Percentiles rank a stretch among this genome's conserved stretches.
These are phyloP conservation scores for Coelopa frigida DNA, from an alignment of 1,140 invertebrate genomes.

Conservation along the genomic window DNA sequence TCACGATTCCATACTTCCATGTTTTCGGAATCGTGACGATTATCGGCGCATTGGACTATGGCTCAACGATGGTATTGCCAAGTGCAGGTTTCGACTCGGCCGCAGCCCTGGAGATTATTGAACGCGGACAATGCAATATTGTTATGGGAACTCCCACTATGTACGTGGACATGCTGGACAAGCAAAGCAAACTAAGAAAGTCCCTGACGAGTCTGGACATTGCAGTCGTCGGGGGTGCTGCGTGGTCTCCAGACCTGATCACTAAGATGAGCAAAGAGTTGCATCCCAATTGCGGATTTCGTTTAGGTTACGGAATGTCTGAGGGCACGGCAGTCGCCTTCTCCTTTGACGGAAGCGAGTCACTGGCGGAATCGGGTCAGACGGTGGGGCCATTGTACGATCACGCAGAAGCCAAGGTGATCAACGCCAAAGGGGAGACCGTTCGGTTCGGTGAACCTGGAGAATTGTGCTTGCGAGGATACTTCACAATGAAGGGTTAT, in stretches of 20 bases:
- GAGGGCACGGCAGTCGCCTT: constrained; percentile 71
- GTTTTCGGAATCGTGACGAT: constrained; percentile 73
- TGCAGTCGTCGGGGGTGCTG: constrained; percentile 65
- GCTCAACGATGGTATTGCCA: constrained; percentile 62
- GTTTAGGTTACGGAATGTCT: constrained; percentile 72
- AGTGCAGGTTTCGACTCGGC: constrained; percentile 57
- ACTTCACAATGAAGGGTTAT: constrained; percentile 72
- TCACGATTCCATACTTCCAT: constrained; percentile 84
- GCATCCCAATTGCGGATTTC: no score
- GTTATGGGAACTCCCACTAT: constrained; percentile 90
- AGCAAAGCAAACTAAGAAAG: constrained; percentile 46
- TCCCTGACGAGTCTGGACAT: constrained; percentile 46
- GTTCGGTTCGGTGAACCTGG: constrained; percentile 68
- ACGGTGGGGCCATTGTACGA: constrained; percentile 69
- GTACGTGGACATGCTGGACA: constrained; percentile 73
- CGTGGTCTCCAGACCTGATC: constrained; percentile 62
- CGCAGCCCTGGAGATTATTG: constrained; percentile 55
- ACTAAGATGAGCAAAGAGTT: constrained; percentile 49
- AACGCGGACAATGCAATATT: constrained; percentile 64
- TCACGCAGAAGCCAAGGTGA: constrained; percentile 70
- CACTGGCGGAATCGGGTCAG: constrained; percentile 54
- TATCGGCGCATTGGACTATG: constrained; percentile 54
- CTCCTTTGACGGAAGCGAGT: constrained; percentile 56
- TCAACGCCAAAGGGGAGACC: constrained; percentile 59
- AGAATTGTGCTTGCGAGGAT: constrained; percentile 74